Evolutionary conservation across 2,888 invertebrate genomes (phyloP).

Genomic region (Meloe dianella): DNA sequence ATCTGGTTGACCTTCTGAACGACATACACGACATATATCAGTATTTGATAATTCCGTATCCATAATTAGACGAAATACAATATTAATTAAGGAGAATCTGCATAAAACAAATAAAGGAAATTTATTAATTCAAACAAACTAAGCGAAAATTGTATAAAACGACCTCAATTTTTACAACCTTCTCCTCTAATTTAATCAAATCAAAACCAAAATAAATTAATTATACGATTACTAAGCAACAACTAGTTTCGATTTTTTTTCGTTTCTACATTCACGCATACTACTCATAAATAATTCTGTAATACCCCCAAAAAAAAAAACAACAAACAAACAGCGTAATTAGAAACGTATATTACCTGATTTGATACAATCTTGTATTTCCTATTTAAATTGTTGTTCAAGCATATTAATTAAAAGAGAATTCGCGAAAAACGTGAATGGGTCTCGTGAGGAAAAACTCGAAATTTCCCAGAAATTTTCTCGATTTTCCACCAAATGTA

Average conservation of each 20-base stretch:
- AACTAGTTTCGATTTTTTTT: background rate
- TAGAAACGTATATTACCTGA: background rate
- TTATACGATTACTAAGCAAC: too few species aligned
- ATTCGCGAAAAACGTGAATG: background rate
- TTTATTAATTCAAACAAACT: background rate
- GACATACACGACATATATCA: slow-evolving; percentile 97
- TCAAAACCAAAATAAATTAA: too few species aligned
- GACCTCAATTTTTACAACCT: background rate
- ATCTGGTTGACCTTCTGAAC: slow-evolving; percentile 91
- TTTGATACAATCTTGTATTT: background rate
- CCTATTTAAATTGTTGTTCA: background rate
- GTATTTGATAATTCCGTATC: slow-evolving; percentile 64
- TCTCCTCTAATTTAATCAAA: too few species aligned
- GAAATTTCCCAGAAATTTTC: background rate
- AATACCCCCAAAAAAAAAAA: background rate
- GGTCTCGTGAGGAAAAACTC: background rate
- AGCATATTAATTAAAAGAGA: background rate
- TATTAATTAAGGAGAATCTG: background rate
- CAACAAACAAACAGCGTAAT: background rate
- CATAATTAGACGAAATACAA: slow-evolving; percentile 44
- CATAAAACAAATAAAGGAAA: slow-evolving; percentile 2
- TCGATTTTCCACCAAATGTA: background rate
- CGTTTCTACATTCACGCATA: background rate
- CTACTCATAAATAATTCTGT: background rate
- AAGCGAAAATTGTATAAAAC: too few species aligned